Evolutionary conservation across 1,140 invertebrate genomes (phyloP).

Genomic region (Brachionus sp.): DNA sequence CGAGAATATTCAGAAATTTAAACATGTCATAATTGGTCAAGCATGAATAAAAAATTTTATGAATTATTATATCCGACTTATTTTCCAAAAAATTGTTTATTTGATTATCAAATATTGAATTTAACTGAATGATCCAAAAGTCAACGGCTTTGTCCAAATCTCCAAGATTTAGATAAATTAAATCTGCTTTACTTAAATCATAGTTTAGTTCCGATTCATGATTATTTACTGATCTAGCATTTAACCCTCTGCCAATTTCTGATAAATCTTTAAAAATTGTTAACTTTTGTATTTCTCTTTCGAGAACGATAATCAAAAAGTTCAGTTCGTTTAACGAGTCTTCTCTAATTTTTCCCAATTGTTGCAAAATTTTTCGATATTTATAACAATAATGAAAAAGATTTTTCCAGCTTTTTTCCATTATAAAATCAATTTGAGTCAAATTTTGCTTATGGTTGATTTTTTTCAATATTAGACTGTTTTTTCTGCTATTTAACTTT

Average conservation of each 20-base stretch:
- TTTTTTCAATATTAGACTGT: neutral
- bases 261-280: neutral
- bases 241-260: neutral
- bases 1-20: conserved; percentile 52
- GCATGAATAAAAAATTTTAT: conserved; percentile 55
- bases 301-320: neutral
- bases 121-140: conserved; percentile 53
- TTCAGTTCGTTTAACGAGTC: neutral
- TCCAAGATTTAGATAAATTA: conserved; percentile 48
- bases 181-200: neutral
- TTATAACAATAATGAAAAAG: neutral
- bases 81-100: neutral
- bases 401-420: conserved; percentile 9
- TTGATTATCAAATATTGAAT: conserved; percentile 48
- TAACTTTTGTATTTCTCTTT: neutral
- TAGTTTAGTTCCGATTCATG: neutral
- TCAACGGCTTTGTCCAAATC: conserved; percentile 53
- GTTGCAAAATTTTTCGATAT: neutral
- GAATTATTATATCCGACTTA: conserved; percentile 49
- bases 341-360: neutral
- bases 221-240: neutral
- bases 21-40: conserved; percentile 51
- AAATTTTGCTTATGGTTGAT: neutral
- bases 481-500: neutral
- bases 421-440: neutral